Conservation (phyloP, 2,797 vertebrate genomes). For the Myotis planiceps region DNA sequence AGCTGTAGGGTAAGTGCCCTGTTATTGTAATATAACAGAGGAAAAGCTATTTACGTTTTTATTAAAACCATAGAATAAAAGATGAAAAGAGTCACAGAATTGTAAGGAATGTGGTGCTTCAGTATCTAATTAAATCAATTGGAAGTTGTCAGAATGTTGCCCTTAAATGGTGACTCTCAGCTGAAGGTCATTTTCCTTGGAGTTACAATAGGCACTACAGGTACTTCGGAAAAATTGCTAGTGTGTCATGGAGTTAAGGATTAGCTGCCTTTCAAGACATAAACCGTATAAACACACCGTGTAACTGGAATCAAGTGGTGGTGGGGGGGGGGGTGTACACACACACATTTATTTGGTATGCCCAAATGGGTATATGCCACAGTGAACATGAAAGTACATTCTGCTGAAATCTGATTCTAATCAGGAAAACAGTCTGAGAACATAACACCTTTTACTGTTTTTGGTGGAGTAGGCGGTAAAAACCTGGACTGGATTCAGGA, state of each 20-base stretch:
- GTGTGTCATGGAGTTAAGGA: not conserved
- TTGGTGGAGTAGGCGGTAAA: not conserved
- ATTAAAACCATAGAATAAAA: not conserved
- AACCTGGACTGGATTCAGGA: constrained; percentile 62
- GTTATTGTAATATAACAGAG: not conserved
- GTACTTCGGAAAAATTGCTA: not conserved
- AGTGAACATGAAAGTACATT: not conserved
- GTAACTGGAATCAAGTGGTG: not conserved
- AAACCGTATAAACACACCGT: not conserved
- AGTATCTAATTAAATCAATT: not conserved
- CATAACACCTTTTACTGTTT: not conserved
- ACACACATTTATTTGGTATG: not conserved
- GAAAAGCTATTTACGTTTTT: not conserved
- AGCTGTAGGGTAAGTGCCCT: not conserved
- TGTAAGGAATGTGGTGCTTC: not conserved
- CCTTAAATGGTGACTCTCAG: not conserved
- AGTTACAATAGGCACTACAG: not conserved
- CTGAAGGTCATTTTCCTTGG: not conserved
- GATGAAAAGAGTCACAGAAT: not conserved
- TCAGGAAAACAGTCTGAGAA: constrained; percentile 16
- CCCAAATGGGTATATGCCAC: not conserved
- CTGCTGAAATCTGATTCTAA: constrained; percentile 10
- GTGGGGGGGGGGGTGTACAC: accelerated
- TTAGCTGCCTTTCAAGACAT: not conserved
- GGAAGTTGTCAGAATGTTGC: not conserved